Conservation (phyloP, 2,113 vertebrate species). For the Rattus norvegicus region DNA sequence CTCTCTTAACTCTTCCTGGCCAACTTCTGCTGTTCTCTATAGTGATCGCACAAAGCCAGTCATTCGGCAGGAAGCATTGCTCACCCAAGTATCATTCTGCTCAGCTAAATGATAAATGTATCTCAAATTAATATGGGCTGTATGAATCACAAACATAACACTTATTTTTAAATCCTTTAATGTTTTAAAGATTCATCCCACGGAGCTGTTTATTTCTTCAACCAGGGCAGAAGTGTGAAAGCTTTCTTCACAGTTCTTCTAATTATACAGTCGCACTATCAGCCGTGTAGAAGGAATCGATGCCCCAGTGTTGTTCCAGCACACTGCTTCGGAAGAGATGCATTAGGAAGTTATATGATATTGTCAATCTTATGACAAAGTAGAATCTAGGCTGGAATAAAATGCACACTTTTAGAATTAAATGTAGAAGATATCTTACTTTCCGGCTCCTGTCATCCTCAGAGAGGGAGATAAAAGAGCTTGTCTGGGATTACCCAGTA, state of each 20-base stretch:
- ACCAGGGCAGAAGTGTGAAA: conserved; percentile 73
- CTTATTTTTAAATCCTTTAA: conserved; percentile 70
- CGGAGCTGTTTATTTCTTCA: conserved; percentile 77
- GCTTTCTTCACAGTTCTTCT: conserved; percentile 77
- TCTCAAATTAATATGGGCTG: conserved; percentile 65
- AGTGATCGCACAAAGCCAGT: background rate
- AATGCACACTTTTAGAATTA: conserved; percentile 27
- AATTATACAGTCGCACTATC: conserved; percentile 78
- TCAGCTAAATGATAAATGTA: conserved; percentile 67
- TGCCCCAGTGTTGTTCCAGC: conserved; percentile 52
- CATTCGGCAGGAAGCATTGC: background rate
- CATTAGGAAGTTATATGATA: conserved; percentile 2
- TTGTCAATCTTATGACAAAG: conserved; percentile 56
- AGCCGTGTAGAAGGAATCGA: conserved; percentile 72
- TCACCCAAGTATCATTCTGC: conserved; percentile 31
- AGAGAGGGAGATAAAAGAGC: background rate
- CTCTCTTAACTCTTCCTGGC: background rate
- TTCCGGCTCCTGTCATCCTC: background rate
- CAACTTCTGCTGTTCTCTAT: conserved; percentile 18
- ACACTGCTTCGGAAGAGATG: conserved; percentile 56
- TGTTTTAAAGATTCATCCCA: conserved; percentile 71
- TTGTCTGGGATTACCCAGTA: background rate
- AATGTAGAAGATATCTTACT: background rate
- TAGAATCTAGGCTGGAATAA: conserved; percentile 49
- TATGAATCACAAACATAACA: conserved; percentile 67